A percentile compares a stretch with the other conserved stretches of the same genome.
These are phyloP conservation scores for Meandrusa payeni DNA, from an alignment of 2,888 invertebrate species.

Conservation along the genomic window DNA sequence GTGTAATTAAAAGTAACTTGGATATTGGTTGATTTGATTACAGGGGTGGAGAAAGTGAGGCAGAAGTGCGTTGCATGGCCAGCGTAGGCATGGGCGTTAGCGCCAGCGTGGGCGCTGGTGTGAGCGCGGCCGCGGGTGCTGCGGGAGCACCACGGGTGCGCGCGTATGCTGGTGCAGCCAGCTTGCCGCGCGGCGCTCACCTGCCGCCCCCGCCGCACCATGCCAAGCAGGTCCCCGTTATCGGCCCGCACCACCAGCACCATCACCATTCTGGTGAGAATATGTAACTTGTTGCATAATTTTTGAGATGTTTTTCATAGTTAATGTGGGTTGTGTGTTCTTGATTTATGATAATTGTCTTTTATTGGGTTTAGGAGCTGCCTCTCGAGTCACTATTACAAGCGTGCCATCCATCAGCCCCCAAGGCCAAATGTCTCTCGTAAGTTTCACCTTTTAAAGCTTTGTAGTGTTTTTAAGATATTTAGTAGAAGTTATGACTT, in stretches of 20 bases:
- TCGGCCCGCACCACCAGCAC: constrained; percentile 44
- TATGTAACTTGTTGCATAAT: too few species aligned
- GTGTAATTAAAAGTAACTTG: too few species aligned
- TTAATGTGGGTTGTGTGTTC: too few species aligned
- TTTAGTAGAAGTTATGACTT: constrained; percentile 5
- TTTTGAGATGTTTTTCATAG: too few species aligned
- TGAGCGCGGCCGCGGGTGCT: constrained; percentile 33
- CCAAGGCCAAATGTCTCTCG: constrained; percentile 83
- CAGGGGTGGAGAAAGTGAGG: constrained; percentile 35
- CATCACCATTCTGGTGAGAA: constrained; percentile 25
- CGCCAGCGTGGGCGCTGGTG: constrained; percentile 36
- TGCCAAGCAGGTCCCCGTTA: constrained; percentile 46
- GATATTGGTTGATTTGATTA: too few species aligned
- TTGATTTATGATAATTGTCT: too few species aligned
- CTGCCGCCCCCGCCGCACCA: constrained; percentile 41
- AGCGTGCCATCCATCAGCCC: constrained; percentile 82
- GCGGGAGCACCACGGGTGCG: constrained; percentile 34
- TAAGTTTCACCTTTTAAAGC: constrained; percentile 64
- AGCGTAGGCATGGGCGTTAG: constrained; percentile 31
- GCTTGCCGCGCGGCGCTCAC: constrained; percentile 74
- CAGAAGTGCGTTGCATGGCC: constrained; percentile 27
- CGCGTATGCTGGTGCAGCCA: constrained; percentile 58
- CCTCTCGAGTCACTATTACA: constrained; percentile 73
- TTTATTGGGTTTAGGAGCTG: constrained; percentile 37
- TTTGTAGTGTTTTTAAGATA: not conserved